Percentiles rank a stretch among this genome's conserved stretches.
Evolutionary conservation across 1,140 invertebrate species (phyloP).

Genomic region (Drosophila arizonae): DNA sequence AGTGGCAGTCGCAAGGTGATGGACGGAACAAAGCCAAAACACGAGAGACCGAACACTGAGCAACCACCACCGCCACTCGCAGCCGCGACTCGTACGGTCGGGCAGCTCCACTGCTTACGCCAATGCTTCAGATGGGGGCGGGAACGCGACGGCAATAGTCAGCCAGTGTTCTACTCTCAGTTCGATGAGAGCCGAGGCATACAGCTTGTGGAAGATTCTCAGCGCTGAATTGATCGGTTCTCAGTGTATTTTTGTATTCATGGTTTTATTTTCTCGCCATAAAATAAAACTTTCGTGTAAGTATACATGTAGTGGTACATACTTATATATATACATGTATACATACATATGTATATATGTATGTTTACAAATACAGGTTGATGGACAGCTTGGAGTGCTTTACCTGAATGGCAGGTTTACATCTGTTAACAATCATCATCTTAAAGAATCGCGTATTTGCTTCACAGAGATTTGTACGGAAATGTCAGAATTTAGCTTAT

Average conservation of each 20-base stretch:
- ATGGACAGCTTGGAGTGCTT: not conserved
- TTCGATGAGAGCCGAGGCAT: not conserved
- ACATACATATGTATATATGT: not conserved
- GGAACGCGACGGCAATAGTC: slow-evolving; percentile 33
- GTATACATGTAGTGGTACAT: not conserved
- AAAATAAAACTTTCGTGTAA: slow-evolving; percentile 1
- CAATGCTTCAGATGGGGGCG: slow-evolving; percentile 2
- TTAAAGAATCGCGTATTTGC: not conserved
- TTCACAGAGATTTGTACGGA: not conserved
- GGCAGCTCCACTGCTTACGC: slow-evolving; percentile 32
- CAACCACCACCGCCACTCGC: slow-evolving; percentile 15
- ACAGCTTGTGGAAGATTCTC: slow-evolving; percentile 7
- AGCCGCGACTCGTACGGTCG: slow-evolving; percentile 3
- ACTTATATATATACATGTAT: not conserved
- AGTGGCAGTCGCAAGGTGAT: slow-evolving; percentile 38
- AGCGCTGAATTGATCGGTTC: slow-evolving; percentile 32
- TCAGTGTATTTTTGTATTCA: slow-evolving; percentile 17
- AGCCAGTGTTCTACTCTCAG: slow-evolving; percentile 27
- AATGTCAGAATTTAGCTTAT: not conserved
- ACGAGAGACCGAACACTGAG: slow-evolving; percentile 30
- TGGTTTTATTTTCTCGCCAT: slow-evolving; percentile 8
- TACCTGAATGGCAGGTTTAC: not conserved
- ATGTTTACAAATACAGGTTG: not conserved
- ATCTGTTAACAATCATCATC: not conserved
- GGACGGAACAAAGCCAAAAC: slow-evolving; percentile 63